Evolutionary conservation across 2,113 vertebrate genomes (phyloP), one percentile per base, ranked within the genome.

Genomic region (Nettapus auritus): DNA sequence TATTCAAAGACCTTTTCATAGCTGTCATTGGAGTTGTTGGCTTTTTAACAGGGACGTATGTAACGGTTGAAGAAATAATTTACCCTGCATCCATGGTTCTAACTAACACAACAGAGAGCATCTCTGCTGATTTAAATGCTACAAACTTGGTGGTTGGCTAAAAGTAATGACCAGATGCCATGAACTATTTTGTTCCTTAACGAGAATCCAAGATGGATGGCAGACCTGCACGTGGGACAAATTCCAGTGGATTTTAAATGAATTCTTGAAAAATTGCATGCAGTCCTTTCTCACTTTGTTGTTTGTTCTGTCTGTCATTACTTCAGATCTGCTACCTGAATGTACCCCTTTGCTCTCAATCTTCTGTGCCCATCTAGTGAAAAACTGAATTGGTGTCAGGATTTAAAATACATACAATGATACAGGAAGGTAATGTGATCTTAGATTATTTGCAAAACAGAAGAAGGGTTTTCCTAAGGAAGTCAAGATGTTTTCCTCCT

Each of bases 1-100:
- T 98, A 81, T 57, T 98, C 29, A 99, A 99, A 95, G 98, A 99
- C 5, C 5, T 98, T 69, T 97, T 98, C 34, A 98, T 99, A 88
- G 98, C 98, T 13, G 82, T 97, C n/a, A 66, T 98, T 53, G 99
- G 99, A 66, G 94, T 99, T 52, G 93, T 98, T 17, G 99, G 99
- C 57, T 99, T 99, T 96, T 76, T 99, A 69, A 96, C 98, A 5
- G 99, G 99, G 22, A 99, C 98, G 0, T 99, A 99, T 9, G 98
- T 98, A 63, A 98, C 98, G 0, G 92, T 99, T 90, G 98, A 98
- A 86, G 99, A 99, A 97, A 98, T 99, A 2, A 83, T 99, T 81
- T 98, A 97, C 90, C 98, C 98, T 6, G 74, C 94, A 8, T 70
- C 96, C 9, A 42, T 25, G 70, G 63, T 66, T 86, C 33, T 87